Evolutionary conservation across 2,888 invertebrate genomes (phyloP).

Genomic region (Conus canariensis): DNA sequence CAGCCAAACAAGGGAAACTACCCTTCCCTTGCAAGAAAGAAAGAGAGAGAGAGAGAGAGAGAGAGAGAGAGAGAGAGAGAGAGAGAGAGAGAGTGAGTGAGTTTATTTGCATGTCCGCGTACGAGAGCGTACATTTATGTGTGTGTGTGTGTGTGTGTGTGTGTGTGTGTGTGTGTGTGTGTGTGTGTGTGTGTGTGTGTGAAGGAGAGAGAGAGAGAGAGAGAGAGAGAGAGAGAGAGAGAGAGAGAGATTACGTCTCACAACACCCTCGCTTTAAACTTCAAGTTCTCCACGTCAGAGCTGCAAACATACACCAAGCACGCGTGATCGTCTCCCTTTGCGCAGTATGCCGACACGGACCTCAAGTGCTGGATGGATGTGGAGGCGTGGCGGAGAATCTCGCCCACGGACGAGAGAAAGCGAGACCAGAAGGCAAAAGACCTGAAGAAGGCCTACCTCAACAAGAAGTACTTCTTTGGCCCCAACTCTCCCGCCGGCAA

Average conservation of each 20-base stretch:
- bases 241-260: no score
- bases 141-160: not conserved
- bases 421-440: constrained; percentile 74
- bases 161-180: constrained; percentile 12
- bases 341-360: constrained; percentile 35
- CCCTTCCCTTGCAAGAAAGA: not conserved
- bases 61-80: not conserved
- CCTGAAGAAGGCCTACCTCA: constrained; percentile 75
- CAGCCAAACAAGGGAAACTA: no score
- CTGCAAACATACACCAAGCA: no score
- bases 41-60: not conserved
- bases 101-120: no score
- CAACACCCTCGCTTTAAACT: no score
- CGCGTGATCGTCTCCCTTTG: not conserved
- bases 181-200: constrained; percentile 14
- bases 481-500: constrained; percentile 77
- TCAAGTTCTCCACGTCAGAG: no score
- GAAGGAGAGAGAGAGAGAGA: no score
- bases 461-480: constrained; percentile 78
- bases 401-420: constrained; percentile 68
- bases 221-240: no score
- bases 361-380: constrained; percentile 78
- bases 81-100: not conserved
- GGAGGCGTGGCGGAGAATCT: constrained; percentile 72
- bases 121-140: not conserved